A percentile compares a stretch with the other conserved stretches of the same genome.
phyloP scores from a whole-genome alignment of 2,888 invertebrate species.

The Chymomyza caudatula region DNA sequence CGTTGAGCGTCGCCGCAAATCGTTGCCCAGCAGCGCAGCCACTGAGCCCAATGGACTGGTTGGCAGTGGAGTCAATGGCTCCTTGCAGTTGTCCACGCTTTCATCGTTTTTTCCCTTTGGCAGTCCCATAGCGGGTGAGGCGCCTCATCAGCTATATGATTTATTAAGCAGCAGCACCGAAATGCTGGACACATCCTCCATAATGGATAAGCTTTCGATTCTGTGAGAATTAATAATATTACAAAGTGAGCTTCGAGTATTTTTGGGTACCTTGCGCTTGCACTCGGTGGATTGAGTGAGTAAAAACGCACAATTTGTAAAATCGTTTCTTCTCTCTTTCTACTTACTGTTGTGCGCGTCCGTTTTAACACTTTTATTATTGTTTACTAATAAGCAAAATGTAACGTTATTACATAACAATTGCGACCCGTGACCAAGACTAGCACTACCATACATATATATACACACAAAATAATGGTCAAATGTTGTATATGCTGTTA shows the following conservation, averaged over 20 bases:
- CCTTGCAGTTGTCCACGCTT: conserved; percentile 69
- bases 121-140: conserved; percentile 69
- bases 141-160: conserved; percentile 75
- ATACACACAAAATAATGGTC: neutral
- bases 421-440: neutral
- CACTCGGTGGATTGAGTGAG: neutral
- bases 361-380: conserved; percentile 57
- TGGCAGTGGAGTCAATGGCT: conserved; percentile 32
- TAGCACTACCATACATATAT: neutral
- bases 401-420: neutral
- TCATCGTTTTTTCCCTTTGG: conserved; percentile 78
- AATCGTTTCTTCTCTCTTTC: neutral
- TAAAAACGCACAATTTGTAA: neutral
- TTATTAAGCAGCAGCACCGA: conserved; percentile 76
- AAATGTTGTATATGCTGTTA: conserved; percentile 42
- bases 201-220: conserved; percentile 77
- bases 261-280: neutral
- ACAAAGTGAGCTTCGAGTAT: neutral
- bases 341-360: neutral
- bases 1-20: conserved; percentile 67
- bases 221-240: conserved; percentile 49
- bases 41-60: conserved; percentile 17
- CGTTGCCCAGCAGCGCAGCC: conserved; percentile 15
- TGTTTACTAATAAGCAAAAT: conserved; percentile 61
- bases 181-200: conserved; percentile 75